These are phyloP conservation scores for Pharmacophagus antenor DNA, from an alignment of 2,888 invertebrate species.

Conservation along the genomic window DNA sequence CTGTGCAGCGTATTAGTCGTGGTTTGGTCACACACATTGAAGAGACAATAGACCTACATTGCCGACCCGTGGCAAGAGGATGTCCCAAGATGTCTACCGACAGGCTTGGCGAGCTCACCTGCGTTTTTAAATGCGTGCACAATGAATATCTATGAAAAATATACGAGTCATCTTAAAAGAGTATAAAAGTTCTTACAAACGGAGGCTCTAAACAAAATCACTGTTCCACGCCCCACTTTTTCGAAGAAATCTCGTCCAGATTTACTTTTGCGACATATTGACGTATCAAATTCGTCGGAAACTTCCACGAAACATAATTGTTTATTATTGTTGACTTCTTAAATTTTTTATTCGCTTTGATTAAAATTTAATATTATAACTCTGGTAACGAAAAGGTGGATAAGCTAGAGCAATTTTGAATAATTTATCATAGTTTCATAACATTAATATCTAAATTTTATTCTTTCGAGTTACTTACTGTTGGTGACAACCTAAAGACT, in stretches of 20 bases:
- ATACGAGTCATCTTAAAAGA: not conserved
- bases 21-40: no score
- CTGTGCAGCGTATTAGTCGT: no score
- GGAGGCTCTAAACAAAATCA: conserved; percentile 1
- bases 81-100: no score
- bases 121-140: no score
- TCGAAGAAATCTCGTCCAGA: conserved; percentile 12
- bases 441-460: no score
- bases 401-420: not conserved
- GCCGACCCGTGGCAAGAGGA: no score
- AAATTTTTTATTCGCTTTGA: conserved; percentile 2
- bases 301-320: conserved; percentile 15
- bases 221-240: not conserved
- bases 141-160: not conserved
- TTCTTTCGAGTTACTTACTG: no score
- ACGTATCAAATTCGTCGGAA: conserved; percentile 9
- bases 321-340: conserved; percentile 12
- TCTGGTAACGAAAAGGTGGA: not conserved
- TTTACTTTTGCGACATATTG: conserved; percentile 17
- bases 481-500: no score
- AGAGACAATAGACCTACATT: no score
- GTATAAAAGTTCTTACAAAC: not conserved
- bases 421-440: not conserved
- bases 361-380: not conserved
- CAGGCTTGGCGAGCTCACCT: no score